phyloP scores from a whole-genome alignment of 2,888 invertebrate genomes.

The Yponomeuta evonymella region DNA sequence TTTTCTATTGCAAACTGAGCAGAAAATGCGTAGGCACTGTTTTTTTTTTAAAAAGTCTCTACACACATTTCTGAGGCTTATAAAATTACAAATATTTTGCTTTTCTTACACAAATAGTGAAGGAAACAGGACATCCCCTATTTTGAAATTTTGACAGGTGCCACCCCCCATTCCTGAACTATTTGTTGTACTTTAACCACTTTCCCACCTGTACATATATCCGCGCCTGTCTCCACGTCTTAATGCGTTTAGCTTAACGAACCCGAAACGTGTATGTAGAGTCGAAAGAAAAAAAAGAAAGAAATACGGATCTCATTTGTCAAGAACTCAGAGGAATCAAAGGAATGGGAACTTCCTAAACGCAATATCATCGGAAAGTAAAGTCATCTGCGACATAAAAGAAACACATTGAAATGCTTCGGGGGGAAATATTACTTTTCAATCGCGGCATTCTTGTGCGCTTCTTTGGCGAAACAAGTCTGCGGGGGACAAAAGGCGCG shows the following conservation, averaged over 20 bases:
- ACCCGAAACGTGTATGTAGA: neutral
- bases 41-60: too few relatives aligned
- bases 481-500: conserved; percentile 71
- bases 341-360: conserved; percentile 33
- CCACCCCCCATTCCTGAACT: too few relatives aligned
- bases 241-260: conserved; percentile 12
- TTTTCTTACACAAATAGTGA: too few relatives aligned
- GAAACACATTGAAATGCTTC: conserved; percentile 72
- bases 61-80: too few relatives aligned
- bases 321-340: neutral
- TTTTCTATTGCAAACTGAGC: too few relatives aligned
- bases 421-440: conserved; percentile 75
- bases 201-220: too few relatives aligned
- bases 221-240: neutral
- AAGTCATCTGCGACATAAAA: conserved; percentile 71
- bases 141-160: too few relatives aligned
- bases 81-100: too few relatives aligned
- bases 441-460: conserved; percentile 72
- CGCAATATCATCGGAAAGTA: conserved; percentile 63
- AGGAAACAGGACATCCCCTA: too few relatives aligned
- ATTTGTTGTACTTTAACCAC: too few relatives aligned
- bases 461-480: conserved; percentile 73
- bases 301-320: conserved; percentile 3
- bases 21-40: too few relatives aligned
- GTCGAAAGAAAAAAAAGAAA: neutral